Conservation (phyloP, 92 coral and sea anemone genomes). For the Bergia puertoricense region DNA sequence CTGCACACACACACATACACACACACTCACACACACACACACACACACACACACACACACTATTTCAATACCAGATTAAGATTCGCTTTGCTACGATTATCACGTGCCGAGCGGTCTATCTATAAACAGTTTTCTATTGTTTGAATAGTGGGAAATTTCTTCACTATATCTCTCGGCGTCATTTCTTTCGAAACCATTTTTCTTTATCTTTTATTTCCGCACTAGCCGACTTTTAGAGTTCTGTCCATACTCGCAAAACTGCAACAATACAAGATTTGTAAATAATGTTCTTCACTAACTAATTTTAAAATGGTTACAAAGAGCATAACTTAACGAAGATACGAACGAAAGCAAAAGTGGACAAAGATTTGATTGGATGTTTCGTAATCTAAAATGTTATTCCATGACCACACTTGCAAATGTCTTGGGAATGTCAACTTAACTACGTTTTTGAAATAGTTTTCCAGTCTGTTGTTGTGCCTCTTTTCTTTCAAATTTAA, state of each 20-base stretch:
- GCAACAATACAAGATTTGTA: not conserved
- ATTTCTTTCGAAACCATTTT: not conserved
- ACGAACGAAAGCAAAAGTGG: not conserved
- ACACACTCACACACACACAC: too few relatives aligned
- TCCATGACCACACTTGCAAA: not conserved
- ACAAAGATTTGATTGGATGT: not conserved
- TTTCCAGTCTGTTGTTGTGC: not conserved
- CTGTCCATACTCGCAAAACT: not conserved
- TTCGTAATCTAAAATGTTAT: constrained; percentile 15
- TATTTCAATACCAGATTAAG: too few relatives aligned
- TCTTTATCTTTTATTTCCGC: not conserved
- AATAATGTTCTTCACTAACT: not conserved
- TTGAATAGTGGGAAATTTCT: not conserved
- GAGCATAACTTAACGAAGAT: not conserved
- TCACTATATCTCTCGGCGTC: not conserved
- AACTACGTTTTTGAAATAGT: constrained; percentile 24
- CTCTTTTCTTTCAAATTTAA: not conserved
- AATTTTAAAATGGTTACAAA: not conserved
- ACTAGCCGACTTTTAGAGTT: too few relatives aligned
- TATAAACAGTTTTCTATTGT: not conserved
- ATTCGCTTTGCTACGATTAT: not conserved
- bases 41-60: too few relatives aligned
- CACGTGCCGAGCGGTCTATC: not conserved
- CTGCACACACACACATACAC: not conserved
- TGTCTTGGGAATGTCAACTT: constrained; percentile 6